Conservation (phyloP, 2,888 invertebrate genomes). For the Clusia tigrina region DNA sequence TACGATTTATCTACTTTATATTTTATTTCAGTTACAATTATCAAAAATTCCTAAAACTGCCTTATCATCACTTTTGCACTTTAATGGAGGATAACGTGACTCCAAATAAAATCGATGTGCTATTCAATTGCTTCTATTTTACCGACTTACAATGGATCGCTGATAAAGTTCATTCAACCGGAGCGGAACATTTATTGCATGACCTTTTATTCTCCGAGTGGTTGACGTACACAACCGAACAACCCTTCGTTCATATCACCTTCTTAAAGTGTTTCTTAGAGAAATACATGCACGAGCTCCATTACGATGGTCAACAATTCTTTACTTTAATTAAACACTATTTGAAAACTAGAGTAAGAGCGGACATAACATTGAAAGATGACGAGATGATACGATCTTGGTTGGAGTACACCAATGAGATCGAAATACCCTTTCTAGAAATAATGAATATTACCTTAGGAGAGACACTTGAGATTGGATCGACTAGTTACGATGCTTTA, state of each 20-base stretch:
- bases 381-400: constrained; percentile 59
- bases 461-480: constrained; percentile 37
- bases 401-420: constrained; percentile 55
- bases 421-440: constrained; percentile 66
- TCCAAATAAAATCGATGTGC: constrained; percentile 65
- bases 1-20: too few relatives aligned
- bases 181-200: constrained; percentile 78
- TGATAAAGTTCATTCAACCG: constrained; percentile 80
- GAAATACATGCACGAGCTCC: constrained; percentile 75
- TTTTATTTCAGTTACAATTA: constrained; percentile 74
- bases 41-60: constrained; percentile 82
- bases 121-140: constrained; percentile 75
- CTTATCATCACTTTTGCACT: constrained; percentile 74
- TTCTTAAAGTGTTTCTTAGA: constrained; percentile 73
- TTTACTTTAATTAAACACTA: constrained; percentile 74
- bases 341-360: constrained; percentile 60
- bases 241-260: constrained; percentile 62
- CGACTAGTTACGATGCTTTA: constrained; percentile 63
- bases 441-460: constrained; percentile 54
- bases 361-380: constrained; percentile 46
- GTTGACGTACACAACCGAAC: constrained; percentile 45
- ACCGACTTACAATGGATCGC: constrained; percentile 81
- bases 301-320: constrained; percentile 84
- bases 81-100: constrained; percentile 53
- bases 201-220: constrained; percentile 71